phyloP scores from a whole-genome alignment of 2,113 vertebrate genomes.

The Rhinopomastus cyanomelas region DNA sequence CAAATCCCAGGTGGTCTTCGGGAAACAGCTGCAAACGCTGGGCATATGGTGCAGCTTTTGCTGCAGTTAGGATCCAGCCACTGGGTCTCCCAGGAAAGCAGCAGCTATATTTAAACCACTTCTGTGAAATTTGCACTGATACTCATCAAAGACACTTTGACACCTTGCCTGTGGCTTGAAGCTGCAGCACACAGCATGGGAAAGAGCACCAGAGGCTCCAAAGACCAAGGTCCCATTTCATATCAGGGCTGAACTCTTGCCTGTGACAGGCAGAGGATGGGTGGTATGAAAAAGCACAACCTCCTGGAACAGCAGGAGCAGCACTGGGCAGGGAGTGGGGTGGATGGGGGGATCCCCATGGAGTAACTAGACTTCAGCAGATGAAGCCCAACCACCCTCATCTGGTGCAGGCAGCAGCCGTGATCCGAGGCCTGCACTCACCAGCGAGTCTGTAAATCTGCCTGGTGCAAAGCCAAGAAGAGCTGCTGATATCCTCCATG shows the following conservation, averaged over 20 bases:
- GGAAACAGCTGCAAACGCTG: not conserved
- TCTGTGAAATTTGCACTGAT: constrained; percentile 36
- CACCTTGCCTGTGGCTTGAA: not conserved
- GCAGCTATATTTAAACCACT: constrained; percentile 52
- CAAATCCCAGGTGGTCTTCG: not conserved
- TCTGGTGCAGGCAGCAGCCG: fast-evolving
- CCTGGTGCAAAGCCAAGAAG: not conserved
- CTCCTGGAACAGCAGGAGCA: not conserved
- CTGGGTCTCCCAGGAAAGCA: constrained; percentile 48
- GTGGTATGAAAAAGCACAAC: fast-evolving
- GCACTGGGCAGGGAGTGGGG: too few species aligned
- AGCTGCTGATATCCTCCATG: not conserved
- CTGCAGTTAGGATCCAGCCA: constrained; percentile 26
- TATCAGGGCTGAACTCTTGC: not conserved
- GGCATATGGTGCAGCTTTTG: constrained; percentile 50
- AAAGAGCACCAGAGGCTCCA: not conserved
- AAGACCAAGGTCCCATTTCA: not conserved
- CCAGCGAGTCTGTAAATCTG: not conserved
- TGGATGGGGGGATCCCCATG: fast-evolving
- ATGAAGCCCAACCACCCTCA: fast-evolving
- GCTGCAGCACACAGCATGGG: not conserved
- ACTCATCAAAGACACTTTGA: constrained; percentile 29
- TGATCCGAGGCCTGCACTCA: not conserved
- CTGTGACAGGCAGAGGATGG: not conserved
- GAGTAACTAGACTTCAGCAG: too few species aligned